Percentiles rank a stretch among this genome's conserved stretches.
These are phyloP conservation scores for Echinops telfairi DNA, from an alignment of 2,113 vertebrate genomes.

Conservation along the genomic window DNA sequence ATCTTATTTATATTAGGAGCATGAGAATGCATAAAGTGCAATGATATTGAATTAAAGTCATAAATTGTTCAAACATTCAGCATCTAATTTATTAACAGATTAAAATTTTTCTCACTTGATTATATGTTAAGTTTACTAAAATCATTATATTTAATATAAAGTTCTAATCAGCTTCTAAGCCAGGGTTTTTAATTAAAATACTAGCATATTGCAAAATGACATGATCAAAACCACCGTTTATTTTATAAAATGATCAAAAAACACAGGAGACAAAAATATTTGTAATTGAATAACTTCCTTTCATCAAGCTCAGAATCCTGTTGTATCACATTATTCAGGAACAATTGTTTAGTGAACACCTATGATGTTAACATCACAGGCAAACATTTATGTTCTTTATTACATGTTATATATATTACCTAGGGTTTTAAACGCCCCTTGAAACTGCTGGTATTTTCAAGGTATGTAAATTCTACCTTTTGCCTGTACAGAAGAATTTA, in stretches of 20 bases:
- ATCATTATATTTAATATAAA: background rate
- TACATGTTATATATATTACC: background rate
- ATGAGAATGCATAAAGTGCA: constrained; percentile 8
- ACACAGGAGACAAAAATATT: background rate
- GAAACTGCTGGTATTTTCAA: constrained; percentile 24
- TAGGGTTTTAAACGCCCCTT: constrained; percentile 35
- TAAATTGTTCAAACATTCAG: background rate
- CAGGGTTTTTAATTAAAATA: constrained; percentile 9
- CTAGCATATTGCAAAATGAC: background rate
- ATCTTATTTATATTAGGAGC: background rate
- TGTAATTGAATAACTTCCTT: background rate
- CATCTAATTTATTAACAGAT: background rate
- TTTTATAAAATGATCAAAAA: no score
- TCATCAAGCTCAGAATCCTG: background rate
- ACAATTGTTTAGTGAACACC: background rate
- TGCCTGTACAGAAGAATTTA: constrained; percentile 34
- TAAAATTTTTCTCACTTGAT: background rate
- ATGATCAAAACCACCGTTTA: background rate
- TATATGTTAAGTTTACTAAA: background rate
- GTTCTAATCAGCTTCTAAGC: background rate
- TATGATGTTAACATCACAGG: background rate
- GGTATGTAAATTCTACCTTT: background rate
- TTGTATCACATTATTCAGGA: background rate
- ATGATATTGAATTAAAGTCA: constrained; percentile 18
- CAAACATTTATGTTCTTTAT: constrained; percentile 17